Conservation (phyloP, 1,140 invertebrate genomes). For the Gonioctena quinquepunctata region DNA sequence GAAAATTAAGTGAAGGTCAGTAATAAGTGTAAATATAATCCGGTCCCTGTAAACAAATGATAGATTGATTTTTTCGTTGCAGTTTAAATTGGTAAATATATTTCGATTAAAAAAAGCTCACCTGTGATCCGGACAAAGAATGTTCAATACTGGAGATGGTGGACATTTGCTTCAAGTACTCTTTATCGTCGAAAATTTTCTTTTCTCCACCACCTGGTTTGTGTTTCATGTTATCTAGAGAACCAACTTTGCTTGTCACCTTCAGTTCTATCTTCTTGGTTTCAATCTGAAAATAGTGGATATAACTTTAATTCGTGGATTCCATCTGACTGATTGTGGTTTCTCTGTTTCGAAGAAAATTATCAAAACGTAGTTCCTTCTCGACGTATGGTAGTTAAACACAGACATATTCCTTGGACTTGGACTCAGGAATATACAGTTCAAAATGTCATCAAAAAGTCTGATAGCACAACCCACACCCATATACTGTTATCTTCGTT, state of each 20-base stretch:
- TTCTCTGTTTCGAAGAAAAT: no score
- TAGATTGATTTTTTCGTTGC: not conserved
- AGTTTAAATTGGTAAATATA: not conserved
- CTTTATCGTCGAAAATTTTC: slow-evolving; percentile 93
- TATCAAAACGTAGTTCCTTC: no score
- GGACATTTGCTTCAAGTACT: slow-evolving; percentile 84
- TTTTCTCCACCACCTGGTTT: slow-evolving; percentile 91
- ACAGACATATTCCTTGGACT: no score
- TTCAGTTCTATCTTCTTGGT: slow-evolving; percentile 84
- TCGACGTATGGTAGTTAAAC: no score
- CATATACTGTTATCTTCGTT: no score
- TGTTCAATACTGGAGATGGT: slow-evolving; percentile 65
- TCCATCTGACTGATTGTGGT: no score
- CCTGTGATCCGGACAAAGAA: slow-evolving; percentile 70
- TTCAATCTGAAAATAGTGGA: slow-evolving; percentile 78
- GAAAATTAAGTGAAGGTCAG: slow-evolving; percentile 42
- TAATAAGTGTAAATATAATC: slow-evolving; percentile 63
- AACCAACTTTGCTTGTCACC: slow-evolving; percentile 86
- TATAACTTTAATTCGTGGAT: no score
- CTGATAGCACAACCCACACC: no score
- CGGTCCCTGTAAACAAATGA: slow-evolving; percentile 57
- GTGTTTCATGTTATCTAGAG: slow-evolving; percentile 91
- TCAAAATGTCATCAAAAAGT: no score
- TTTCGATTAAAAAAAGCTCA: slow-evolving; percentile 57
- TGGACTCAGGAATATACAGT: no score